These are phyloP conservation scores for Conops quadrifasciatus DNA, from an alignment of 2,888 invertebrate species.

Conservation along the genomic window DNA sequence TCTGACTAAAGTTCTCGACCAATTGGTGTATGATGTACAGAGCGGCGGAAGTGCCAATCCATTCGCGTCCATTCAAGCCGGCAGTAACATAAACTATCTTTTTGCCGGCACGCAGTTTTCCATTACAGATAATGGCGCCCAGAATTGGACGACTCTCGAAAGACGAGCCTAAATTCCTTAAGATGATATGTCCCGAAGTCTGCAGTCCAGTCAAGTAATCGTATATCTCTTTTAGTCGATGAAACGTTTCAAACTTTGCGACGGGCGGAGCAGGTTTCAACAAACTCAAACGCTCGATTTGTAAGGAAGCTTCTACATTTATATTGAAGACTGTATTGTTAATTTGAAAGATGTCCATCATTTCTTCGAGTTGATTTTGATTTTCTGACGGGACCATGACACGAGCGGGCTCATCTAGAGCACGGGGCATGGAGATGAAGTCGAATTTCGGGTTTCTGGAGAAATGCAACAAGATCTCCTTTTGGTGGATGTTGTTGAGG, in stretches of 20 bases:
- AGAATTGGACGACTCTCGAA: constrained; percentile 70
- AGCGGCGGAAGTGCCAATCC: constrained; percentile 72
- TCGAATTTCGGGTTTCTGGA: constrained; percentile 47
- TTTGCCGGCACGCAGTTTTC: constrained; percentile 62
- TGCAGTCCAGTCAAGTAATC: too few species aligned
- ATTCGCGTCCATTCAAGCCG: constrained; percentile 76
- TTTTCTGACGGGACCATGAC: constrained; percentile 58
- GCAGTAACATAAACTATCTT: too few species aligned
- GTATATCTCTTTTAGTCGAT: too few species aligned
- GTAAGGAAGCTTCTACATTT: too few species aligned
- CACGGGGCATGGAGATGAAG: too few species aligned
- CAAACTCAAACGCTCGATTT: too few species aligned
- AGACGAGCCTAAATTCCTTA: constrained; percentile 70
- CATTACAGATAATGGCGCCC: constrained; percentile 71
- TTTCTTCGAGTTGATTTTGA: constrained; percentile 52
- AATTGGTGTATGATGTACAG: constrained; percentile 70
- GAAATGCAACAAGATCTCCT: constrained; percentile 52
- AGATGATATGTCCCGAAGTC: constrained; percentile 67
- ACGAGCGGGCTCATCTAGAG: too few species aligned
- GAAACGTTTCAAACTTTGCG: too few species aligned
- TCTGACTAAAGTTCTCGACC: constrained; percentile 66
- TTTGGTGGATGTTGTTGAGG: constrained; percentile 50
- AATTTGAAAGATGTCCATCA: constrained; percentile 47
- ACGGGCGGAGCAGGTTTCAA: too few species aligned
- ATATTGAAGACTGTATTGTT: constrained; percentile 49